phyloP scores from a whole-genome alignment of 2,888 invertebrate genomes.

The Tenthredo livida region DNA sequence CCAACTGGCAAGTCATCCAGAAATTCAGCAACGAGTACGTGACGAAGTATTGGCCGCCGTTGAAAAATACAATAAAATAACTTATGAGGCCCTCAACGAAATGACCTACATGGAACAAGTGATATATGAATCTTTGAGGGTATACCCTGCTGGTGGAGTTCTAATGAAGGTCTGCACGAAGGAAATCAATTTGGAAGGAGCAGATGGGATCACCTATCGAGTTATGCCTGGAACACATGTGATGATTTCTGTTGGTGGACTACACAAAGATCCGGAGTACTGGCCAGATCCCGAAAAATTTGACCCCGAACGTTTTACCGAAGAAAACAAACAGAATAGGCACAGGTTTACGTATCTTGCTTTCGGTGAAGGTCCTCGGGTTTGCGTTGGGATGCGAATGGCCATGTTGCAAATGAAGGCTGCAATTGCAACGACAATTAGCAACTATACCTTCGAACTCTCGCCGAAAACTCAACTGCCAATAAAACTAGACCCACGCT shows the following conservation, averaged over 20 bases:
- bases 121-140: conserved; percentile 69
- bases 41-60: conserved; percentile 76
- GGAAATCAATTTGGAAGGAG: conserved; percentile 62
- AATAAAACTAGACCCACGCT: conserved; percentile 57
- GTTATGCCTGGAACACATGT: conserved; percentile 62
- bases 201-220: conserved; percentile 64
- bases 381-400: conserved; percentile 69
- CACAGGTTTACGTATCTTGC: conserved; percentile 64
- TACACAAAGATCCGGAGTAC: conserved; percentile 63
- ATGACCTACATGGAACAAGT: conserved; percentile 80
- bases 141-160: conserved; percentile 49
- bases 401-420: conserved; percentile 64
- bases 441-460: conserved; percentile 61
- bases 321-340: conserved; percentile 59
- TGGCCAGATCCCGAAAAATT: conserved; percentile 66
- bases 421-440: conserved; percentile 60
- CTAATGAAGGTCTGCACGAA: conserved; percentile 64
- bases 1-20: conserved; percentile 77
- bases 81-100: conserved; percentile 78
- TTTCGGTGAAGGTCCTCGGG: conserved; percentile 71
- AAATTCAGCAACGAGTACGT: conserved; percentile 78
- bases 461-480: conserved; percentile 64
- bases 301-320: conserved; percentile 68
- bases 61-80: conserved; percentile 73
- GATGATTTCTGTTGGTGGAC: conserved; percentile 55